These are phyloP conservation scores for Trisateles emortualis DNA, from an alignment of 2,888 invertebrate species.

Conservation along the genomic window DNA sequence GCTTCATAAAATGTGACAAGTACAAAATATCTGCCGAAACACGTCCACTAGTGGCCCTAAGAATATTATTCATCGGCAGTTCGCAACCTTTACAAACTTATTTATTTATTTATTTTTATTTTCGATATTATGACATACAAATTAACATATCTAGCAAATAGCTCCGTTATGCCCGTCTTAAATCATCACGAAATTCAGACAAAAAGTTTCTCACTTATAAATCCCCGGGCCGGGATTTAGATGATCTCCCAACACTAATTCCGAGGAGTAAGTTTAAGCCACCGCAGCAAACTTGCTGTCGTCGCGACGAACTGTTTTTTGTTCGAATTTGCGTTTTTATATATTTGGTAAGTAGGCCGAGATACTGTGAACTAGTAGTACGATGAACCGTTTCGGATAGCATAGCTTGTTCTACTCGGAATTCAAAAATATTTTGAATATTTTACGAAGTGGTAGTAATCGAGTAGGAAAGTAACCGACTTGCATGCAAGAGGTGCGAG, in stretches of 20 bases:
- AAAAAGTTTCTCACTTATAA: slow-evolving; percentile 27
- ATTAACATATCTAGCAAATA: background rate
- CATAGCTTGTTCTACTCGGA: background rate
- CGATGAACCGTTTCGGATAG: background rate
- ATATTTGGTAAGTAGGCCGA: slow-evolving; percentile 43
- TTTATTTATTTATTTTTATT: too few relatives aligned
- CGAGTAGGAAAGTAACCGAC: too few relatives aligned
- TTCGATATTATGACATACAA: background rate
- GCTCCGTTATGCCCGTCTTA: background rate
- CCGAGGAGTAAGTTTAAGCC: slow-evolving; percentile 56
- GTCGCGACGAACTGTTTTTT: slow-evolving; percentile 48
- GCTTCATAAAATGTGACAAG: too few relatives aligned
- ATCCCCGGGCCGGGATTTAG: slow-evolving; percentile 36
- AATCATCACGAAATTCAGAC: slow-evolving; percentile 23
- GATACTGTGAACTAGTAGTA: slow-evolving; percentile 28
- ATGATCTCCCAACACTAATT: slow-evolving; percentile 45
- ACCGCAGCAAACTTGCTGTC: slow-evolving; percentile 51
- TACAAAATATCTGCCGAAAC: too few relatives aligned
- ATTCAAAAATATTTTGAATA: background rate
- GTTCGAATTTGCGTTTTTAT: slow-evolving; percentile 55
- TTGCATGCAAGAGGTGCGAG: too few relatives aligned
- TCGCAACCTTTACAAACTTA: too few relatives aligned
- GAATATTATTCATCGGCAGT: too few relatives aligned
- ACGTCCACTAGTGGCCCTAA: too few relatives aligned
- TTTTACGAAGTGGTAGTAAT: too few relatives aligned